Evolutionary conservation across 1,140 invertebrate species (phyloP), one percentile per base, ranked within the genome.

Genomic region (Trichogramma pretiosum): DNA sequence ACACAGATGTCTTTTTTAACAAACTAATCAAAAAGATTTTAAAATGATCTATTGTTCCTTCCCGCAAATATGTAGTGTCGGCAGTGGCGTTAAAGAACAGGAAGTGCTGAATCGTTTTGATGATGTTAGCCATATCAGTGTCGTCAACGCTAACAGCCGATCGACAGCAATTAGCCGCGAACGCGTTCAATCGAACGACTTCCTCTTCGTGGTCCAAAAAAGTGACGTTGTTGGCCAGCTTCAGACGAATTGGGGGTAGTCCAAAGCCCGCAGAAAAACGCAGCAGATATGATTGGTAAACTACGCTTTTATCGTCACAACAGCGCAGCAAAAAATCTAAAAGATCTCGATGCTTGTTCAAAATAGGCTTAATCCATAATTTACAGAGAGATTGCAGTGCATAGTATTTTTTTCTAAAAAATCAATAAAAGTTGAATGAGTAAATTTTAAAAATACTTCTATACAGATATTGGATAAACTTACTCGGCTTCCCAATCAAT

Each of bases 11-110:
- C 16, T 37, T 38, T 45, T 66, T 65, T 5, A 59, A 35, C 8
- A 62, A 11, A 21, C 59, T 53, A 5, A 53, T 52, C 22, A 58
- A 54, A 28, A 65, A 48, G 51, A 59, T 52, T 40, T 52, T 56
- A 9, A 65, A 63, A 38, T 62, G 55, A 37, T 56, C 55, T 7
- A 65, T 48, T 34, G 62, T 61, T 19, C 54, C 56, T 41, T 61
- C 54, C 49, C 65, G 60, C 24, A 63, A 51, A 21, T 44, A 50
- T 5, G 53, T 32, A 2, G 61, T 56, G 33, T 58, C 54, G 9
- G 55, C 50, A 13, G 60, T 65, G 7, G 58, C 60, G 36, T 63
- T 64, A 19, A 50, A 52, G 42, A 52, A 60, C 33, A 63, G 41
- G 39, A 65, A 60, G 33, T 48, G 52, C 52, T 56, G 58, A 9